Conservation (phyloP, 2,113 vertebrate species). For the Odocoileus hemionus region DNA sequence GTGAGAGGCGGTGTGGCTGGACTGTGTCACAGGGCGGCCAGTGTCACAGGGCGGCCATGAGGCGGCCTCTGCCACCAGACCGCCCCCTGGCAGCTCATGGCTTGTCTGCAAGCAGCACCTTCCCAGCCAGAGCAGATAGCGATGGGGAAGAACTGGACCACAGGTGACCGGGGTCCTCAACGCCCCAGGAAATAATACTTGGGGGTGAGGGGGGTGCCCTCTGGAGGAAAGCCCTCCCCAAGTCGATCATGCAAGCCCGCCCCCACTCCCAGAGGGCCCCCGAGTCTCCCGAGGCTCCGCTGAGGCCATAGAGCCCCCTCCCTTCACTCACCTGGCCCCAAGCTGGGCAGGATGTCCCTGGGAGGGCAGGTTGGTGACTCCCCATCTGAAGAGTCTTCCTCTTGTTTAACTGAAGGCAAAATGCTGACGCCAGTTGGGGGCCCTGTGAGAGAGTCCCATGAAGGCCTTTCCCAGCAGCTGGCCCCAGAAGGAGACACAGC, state of each 20-base stretch:
- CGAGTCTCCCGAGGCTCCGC: background rate
- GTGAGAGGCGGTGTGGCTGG: rapidly evolving
- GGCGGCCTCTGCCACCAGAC: background rate
- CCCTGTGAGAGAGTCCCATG: background rate
- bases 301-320: no score
- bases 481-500: background rate
- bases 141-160: background rate
- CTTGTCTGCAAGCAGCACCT: background rate
- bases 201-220: background rate
- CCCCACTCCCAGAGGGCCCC: background rate
- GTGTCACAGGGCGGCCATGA: rapidly evolving
- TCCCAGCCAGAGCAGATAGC: background rate
- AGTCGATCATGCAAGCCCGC: no score
- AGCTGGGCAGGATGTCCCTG: background rate
- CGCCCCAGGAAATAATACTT: background rate
- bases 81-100: rapidly evolving
- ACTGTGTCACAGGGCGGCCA: background rate
- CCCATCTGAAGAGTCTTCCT: background rate
- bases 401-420: constrained; percentile 25
- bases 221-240: background rate
- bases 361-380: background rate
- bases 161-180: background rate
- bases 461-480: background rate
- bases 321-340: constrained; percentile 46
- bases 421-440: background rate